These are phyloP conservation scores for Heterotis niloticus DNA, from an alignment of 2,113 vertebrate species.

Conservation along the genomic window DNA sequence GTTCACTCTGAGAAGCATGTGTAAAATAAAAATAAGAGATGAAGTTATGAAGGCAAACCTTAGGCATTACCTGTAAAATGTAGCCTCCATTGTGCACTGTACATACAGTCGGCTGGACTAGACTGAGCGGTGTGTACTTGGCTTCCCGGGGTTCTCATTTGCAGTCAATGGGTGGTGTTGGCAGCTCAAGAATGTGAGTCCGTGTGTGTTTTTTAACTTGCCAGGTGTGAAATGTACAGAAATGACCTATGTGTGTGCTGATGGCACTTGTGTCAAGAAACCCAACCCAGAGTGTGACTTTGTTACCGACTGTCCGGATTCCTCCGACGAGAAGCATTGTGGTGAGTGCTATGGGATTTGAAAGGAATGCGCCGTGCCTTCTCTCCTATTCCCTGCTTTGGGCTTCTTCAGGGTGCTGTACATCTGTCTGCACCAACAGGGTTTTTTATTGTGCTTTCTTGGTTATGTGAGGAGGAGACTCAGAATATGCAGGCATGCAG, in stretches of 20 bases:
- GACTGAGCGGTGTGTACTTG: not conserved
- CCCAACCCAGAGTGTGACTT: conserved; percentile 83
- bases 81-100: not conserved
- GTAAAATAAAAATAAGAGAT: not conserved
- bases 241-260: conserved; percentile 79
- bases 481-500: no score
- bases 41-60: not conserved
- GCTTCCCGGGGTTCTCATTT: conserved; percentile 55
- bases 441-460: no score
- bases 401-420: no score
- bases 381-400: not conserved
- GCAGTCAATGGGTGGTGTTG: conserved; percentile 83
- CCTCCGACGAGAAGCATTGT: conserved; percentile 79
- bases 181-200: no score
- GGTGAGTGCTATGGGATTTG: conserved; percentile 61
- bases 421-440: not conserved
- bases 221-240: conserved; percentile 77
- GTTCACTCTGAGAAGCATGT: not conserved
- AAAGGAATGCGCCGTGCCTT: not conserved
- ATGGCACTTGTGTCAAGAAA: conserved; percentile 85
- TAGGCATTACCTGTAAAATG: not conserved
- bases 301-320: conserved; percentile 73
- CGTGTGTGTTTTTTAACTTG: not conserved
- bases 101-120: no score
- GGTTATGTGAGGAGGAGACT: no score